Base-by-base conservation (phyloP, 2,113 vertebrate genomes). In the Pholis gunnellus region DNA sequence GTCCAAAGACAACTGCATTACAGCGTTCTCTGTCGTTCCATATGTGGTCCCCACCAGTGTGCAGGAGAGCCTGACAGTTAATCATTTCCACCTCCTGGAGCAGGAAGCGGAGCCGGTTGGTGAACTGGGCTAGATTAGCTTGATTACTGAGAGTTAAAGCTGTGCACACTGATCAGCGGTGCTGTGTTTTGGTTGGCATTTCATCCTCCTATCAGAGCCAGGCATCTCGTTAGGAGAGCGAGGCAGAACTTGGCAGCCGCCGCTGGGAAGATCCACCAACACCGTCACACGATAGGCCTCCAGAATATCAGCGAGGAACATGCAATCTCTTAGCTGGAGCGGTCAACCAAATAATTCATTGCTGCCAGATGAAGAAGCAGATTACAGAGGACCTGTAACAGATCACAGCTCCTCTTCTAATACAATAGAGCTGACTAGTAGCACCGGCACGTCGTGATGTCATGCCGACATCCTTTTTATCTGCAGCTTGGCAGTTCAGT, bases 341-440 rank as follows among this genome's bases (percentile, higher is more conserved):
- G 85, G 81, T 84, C 65, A 73, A 87, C 85, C 84, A 73, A 82
- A 84, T 90, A 75, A 88, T 90, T 88, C 31, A 90, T 88, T 66
- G 78, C 70, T 85, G 83, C 73, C 85, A 89, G 84, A 89, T 89
- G 82, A 89, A 75, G 77, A 40, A 0, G 59, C 65, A 85, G 87
- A 89, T 85, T 81, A 75, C 48, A 60, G 36, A 74, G 70, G 64
- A 72, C 64, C 68, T 76, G 82, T 66, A 70, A 79, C 80, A 68
- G 65, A 83, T 85, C 75, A 48, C 76, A 46, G 74, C 42, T 81
- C 52, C 40, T 60, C 40, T 25, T 57, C 22, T 75, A 72, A 85
- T 83, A 72, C 69, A 57, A 59, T 18, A 20, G 0, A 44, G 34
- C 52, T 13, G 59, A 82, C 50, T 54, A 56, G 52, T 4, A 50